Evolutionary conservation across 2,797 vertebrate genomes (phyloP), one percentile per base, ranked within the genome.

Genomic region (Parauchenoglanis ngamensis): DNA sequence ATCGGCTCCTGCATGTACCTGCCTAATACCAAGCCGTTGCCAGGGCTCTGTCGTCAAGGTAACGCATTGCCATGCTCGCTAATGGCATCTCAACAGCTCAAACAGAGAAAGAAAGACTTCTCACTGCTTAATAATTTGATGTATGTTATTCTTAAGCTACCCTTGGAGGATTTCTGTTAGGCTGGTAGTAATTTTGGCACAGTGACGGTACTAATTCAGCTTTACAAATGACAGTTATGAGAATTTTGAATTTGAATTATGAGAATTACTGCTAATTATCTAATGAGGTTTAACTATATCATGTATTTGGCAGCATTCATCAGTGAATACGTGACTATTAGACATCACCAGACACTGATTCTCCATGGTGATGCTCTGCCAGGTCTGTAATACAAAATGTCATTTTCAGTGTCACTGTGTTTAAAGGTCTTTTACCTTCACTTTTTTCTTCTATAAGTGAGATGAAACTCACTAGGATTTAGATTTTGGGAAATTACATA

Each of bases 1-100:
- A 17, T 46, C 44, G 0, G 17, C 80, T 68, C 40, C 56, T 88
- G 54, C 59, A 28, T 56, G 57, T 88, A 81, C 87, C 83, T 79
- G 79, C 85, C 67, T 82, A 86, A 86, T 81, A 89, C 78, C 40
- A 82, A 79, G 86, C 87, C 61, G 86, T 90, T 91, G 87, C 89
- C 81, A 65, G 83, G 84, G 78, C 61, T 83, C 61, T 59, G 90
- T 91, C 65, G 89, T 57, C 82, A 89, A 89, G 83, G 87, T 61
- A 90, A 90, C 89, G 13, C 8, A 72, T 86, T 81, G 44, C 86
- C 80, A 79, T 87, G 82, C 83, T 83, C 54, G 65, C 52, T 86
- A 72, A 81, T 86, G 68, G 80, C 86, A 87, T 83, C 83, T 73
- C 72, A 70, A 77, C 80, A 84, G 83, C 63, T 73, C 46, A 80